A percentile compares a stretch with the other conserved stretches of the same genome.
These are phyloP conservation scores for Cryptomyrus ogoouensis DNA, from an alignment of 2,113 vertebrate species.

Conservation along the genomic window DNA sequence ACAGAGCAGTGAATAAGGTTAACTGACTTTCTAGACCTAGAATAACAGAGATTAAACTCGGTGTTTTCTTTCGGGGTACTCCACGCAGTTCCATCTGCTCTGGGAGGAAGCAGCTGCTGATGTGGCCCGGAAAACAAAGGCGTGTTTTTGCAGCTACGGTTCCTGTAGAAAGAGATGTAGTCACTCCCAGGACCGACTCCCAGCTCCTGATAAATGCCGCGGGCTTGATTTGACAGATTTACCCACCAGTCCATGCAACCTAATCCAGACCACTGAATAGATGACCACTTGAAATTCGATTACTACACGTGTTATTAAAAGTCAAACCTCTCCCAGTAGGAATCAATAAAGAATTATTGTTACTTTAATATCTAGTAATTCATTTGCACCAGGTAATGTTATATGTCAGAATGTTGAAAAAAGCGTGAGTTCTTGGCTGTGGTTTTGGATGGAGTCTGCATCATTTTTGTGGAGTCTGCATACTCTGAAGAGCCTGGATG, in stretches of 20 bases:
- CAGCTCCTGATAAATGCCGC: constrained; percentile 26
- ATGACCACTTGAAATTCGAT: not conserved
- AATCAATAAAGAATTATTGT: not conserved
- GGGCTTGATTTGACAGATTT: constrained; percentile 35
- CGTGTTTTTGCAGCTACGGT: constrained; percentile 31
- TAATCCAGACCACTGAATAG: not conserved
- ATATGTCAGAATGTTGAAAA: not conserved
- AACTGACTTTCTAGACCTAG: constrained; percentile 28
- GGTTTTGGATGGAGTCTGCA: not conserved
- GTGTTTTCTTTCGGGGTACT: constrained; percentile 33
- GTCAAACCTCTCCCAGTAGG: not conserved
- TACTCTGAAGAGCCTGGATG: not conserved
- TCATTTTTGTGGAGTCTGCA: constrained; percentile 14
- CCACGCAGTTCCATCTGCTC: constrained; percentile 22
- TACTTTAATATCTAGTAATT: constrained; percentile 1
- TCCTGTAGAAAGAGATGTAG: constrained; percentile 19
- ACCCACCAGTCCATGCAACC: constrained; percentile 8
- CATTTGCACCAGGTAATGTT: constrained; percentile 1
- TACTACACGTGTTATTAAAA: not conserved
- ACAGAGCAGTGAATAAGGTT: constrained; percentile 25
- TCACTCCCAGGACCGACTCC: constrained; percentile 8
- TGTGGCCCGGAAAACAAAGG: constrained; percentile 44
- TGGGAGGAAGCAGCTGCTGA: constrained; percentile 40
- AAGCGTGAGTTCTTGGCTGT: not conserved
- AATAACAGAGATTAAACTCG: constrained; percentile 35